Evolutionary conservation across 2,888 invertebrate genomes (phyloP).

Genomic region (Pyrocoelia pectoralis): DNA sequence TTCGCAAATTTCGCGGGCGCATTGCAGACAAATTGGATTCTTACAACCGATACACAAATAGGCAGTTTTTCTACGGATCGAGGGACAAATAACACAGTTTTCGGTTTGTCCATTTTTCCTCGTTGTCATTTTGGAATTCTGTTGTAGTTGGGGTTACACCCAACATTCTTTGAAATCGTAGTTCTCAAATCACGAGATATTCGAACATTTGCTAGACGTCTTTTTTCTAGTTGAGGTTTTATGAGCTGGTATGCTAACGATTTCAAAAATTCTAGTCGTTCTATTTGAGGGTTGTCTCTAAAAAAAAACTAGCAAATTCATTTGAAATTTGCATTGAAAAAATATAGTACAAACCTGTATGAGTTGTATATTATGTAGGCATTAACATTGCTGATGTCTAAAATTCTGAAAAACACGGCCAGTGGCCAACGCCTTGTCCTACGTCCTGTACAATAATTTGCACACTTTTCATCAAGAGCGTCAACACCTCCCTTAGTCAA

Average conservation of each 20-base stretch:
- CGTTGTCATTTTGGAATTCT: neutral
- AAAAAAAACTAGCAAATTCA: neutral
- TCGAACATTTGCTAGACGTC: neutral
- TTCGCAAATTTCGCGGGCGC: neutral
- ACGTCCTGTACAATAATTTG: neutral
- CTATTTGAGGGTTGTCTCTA: neutral
- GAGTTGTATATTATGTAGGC: neutral
- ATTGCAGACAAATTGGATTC: neutral
- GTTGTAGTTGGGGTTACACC: slow-evolving; percentile 1
- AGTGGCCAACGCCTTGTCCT: neutral
- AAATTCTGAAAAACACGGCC: slow-evolving; percentile 3
- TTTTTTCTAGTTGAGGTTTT: neutral
- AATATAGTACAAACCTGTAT: neutral
- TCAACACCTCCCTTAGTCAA: neutral
- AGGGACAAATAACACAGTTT: slow-evolving; percentile 2
- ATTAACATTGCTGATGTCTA: neutral
- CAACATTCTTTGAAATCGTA: slow-evolving; percentile 5
- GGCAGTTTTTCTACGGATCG: neutral
- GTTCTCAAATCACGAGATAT: neutral
- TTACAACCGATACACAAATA: slow-evolving; percentile 4
- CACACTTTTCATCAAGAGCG: neutral
- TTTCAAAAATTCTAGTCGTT: neutral
- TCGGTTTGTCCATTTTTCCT: neutral
- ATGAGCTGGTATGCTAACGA: slow-evolving; percentile 3
- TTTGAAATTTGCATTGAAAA: neutral